These are phyloP conservation scores for Scortum barcoo DNA, from an alignment of 2,113 vertebrate species.

Conservation along the genomic window DNA sequence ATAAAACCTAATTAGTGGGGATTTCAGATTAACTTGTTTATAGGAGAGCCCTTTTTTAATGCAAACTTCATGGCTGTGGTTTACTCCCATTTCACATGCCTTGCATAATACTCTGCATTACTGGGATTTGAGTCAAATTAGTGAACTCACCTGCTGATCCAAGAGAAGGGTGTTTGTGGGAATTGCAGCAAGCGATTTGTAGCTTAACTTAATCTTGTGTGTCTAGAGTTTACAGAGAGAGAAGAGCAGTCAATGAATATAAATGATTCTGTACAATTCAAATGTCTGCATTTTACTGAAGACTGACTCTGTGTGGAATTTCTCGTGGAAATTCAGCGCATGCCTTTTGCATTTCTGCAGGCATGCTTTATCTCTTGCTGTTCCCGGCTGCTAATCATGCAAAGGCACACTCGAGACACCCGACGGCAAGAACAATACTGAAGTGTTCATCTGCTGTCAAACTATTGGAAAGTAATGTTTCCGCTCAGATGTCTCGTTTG, in stretches of 20 bases:
- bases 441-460: not conserved
- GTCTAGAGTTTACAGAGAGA: slow-evolving; percentile 82
- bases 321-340: not conserved
- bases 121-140: slow-evolving; percentile 24
- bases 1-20: not conserved
- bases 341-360: slow-evolving; percentile 17
- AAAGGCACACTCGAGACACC: not conserved
- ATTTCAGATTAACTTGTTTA: not conserved
- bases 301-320: not conserved
- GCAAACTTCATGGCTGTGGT: not conserved
- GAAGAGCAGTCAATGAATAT: slow-evolving; percentile 19
- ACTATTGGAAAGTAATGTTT: not conserved
- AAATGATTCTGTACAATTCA: slow-evolving; percentile 1
- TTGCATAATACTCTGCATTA: not conserved
- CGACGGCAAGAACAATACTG: not conserved
- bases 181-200: slow-evolving; percentile 97
- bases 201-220: slow-evolving; percentile 94
- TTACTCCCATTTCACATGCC: not conserved
- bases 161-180: slow-evolving; percentile 96
- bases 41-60: not conserved
- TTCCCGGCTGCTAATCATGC: slow-evolving; percentile 34
- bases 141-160: slow-evolving; percentile 95
- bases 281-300: slow-evolving; percentile 6
- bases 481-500: slow-evolving; percentile 17
- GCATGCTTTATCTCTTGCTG: slow-evolving; percentile 19